Evolutionary conservation across 2,113 vertebrate species (phyloP).

Genomic region (Cettia cetti): DNA sequence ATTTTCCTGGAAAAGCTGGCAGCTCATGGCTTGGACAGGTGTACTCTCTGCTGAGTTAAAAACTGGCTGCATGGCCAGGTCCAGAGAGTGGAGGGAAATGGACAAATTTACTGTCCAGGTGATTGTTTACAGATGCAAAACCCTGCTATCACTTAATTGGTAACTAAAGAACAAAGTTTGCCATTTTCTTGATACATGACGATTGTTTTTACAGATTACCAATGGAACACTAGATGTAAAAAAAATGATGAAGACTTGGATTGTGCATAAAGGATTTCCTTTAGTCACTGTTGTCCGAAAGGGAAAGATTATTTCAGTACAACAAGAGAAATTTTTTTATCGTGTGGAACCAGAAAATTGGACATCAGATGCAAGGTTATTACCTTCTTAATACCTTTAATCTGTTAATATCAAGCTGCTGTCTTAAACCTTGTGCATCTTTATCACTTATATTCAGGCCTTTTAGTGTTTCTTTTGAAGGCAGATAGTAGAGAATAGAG

Average conservation of each 20-base stretch:
- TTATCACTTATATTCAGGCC: background rate
- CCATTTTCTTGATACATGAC: background rate
- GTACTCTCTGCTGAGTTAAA: background rate
- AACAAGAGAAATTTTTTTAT: conserved; percentile 86
- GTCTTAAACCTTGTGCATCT: background rate
- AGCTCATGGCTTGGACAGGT: background rate
- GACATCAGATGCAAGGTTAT: conserved; percentile 73
- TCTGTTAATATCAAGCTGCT: background rate
- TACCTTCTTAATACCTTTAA: background rate
- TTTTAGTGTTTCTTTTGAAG: background rate
- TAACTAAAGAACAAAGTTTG: background rate
- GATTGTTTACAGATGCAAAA: background rate
- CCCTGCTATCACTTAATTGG: background rate
- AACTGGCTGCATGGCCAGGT: background rate
- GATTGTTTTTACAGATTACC: conserved; percentile 70
- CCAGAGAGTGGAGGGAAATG: background rate
- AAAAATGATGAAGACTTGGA: conserved; percentile 93
- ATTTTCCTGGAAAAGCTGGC: background rate
- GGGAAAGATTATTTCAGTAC: conserved; percentile 76
- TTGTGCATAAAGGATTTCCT: conserved; percentile 91
- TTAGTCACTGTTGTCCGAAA: conserved; percentile 84
- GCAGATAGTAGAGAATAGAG: background rate
- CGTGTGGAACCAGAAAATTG: conserved; percentile 69
- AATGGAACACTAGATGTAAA: conserved; percentile 78
- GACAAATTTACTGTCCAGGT: background rate